phyloP scores from a whole-genome alignment of 2,888 invertebrate species.

The Pyrrhia umbra region DNA sequence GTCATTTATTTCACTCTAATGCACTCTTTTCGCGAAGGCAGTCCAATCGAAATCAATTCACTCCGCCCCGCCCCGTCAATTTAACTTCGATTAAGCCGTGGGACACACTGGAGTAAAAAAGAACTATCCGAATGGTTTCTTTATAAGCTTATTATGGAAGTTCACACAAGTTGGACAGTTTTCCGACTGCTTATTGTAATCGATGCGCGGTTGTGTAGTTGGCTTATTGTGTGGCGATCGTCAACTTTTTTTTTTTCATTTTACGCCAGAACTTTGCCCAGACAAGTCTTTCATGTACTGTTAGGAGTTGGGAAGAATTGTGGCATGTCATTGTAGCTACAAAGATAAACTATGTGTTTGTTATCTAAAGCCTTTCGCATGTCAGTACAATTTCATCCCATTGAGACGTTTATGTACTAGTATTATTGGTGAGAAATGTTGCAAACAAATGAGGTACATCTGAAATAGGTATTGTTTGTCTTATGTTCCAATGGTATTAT shows the following conservation, averaged over 20 bases:
- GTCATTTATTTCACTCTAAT: slow-evolving; percentile 39
- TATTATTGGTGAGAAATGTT: too few relatives aligned
- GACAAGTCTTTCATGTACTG: slow-evolving; percentile 23
- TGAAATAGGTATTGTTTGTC: too few relatives aligned
- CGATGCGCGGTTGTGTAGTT: slow-evolving; percentile 37
- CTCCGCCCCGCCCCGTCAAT: slow-evolving; percentile 70
- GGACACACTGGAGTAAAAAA: slow-evolving; percentile 70
- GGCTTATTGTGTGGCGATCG: slow-evolving; percentile 42
- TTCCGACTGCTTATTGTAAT: slow-evolving; percentile 43
- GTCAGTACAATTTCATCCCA: too few relatives aligned
- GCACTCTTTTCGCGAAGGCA: slow-evolving; percentile 29
- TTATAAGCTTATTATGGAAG: slow-evolving; percentile 51
- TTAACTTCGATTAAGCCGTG: slow-evolving; percentile 78
- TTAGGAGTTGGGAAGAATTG: background rate
- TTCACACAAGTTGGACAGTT: slow-evolving; percentile 55
- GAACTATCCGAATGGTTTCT: slow-evolving; percentile 54
- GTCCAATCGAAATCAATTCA: slow-evolving; percentile 69
- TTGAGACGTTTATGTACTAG: too few relatives aligned
- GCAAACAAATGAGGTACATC: too few relatives aligned
- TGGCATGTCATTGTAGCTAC: background rate
- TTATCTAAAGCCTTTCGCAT: background rate
- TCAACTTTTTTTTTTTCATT: slow-evolving; percentile 26
- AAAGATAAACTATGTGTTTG: background rate
- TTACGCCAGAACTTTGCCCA: background rate
- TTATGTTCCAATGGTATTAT: too few relatives aligned